Base-by-base conservation (phyloP, 2,888 invertebrate species). In the Mesochorus sp. region DNA sequence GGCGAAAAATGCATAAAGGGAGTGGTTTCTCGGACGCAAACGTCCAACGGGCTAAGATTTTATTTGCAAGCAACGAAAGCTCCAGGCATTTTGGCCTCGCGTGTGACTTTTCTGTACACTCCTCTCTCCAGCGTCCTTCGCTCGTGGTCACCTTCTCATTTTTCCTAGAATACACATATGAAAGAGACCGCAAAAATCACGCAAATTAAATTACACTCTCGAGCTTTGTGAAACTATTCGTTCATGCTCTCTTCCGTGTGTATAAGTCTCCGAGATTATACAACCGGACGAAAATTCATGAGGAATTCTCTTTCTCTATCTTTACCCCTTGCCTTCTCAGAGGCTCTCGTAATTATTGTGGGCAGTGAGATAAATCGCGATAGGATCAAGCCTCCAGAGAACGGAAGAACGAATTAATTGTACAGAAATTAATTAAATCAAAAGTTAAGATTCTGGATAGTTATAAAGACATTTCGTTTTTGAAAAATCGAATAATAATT, bases 171-270 rank as follows among this genome's bases (percentile, higher is more conserved):
- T 59, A 59, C 66, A 51, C 42, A 59, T 66, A 66, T 28, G 66
- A 62, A 71, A 53, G 73, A 64, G 62, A 71, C 67, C 72, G 51
- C 70, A 66, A n/a, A n/a, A 67, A 37, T 53, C 55, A 64, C 47
- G 37, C 51, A 79, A 70, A 79, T 82, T 81, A 81, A 82, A 81
- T 81, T 80, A 62, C 47, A 79, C 70, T 76, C 42, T 37, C 47
- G 49, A 8, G 73, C 76, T 73, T 79, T 66, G 61, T 61, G 39
- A 21, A 66, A 49, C 34, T 57, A 53, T 51, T 62, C 70, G 64
- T 67, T 55, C 47, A 42, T 10, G 19, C 67, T 68, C 44, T 28
- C 19, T 55, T 17, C 42, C 39, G 53, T 62, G 34, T 12, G 8
- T 2, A 21, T 12, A 57, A 53, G 47, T 42, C 6, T 39, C 19